Percentiles rank a stretch among this genome's conserved stretches.
These are phyloP conservation scores for Choloepus hoffmanni DNA, from an alignment of 2,113 vertebrate genomes.

Conservation along the genomic window DNA sequence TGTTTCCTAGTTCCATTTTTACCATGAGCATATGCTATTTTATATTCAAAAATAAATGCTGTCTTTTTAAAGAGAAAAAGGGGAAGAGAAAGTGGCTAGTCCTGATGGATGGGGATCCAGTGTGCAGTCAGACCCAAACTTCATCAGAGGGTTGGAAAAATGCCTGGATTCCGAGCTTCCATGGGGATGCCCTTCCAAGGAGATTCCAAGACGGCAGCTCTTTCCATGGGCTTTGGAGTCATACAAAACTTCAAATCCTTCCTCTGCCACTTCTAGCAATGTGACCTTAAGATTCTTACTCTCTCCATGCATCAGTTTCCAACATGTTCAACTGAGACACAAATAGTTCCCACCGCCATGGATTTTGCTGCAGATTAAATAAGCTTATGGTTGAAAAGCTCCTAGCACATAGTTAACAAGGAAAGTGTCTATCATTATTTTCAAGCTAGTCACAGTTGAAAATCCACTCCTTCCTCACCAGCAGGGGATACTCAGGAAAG, in stretches of 20 bases:
- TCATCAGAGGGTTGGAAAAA: neutral
- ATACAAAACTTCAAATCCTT: neutral
- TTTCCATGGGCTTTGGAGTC: neutral
- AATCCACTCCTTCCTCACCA: neutral
- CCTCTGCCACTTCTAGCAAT: neutral
- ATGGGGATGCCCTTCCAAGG: neutral
- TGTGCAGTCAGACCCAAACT: neutral
- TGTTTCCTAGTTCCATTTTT: conserved; percentile 44
- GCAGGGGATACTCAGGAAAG: neutral
- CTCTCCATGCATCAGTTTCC: neutral
- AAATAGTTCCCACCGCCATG: neutral
- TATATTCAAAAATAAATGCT: neutral
- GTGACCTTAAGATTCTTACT: neutral
- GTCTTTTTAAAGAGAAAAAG: neutral
- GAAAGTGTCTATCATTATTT: neutral
- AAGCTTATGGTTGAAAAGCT: conserved; percentile 2
- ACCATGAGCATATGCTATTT: conserved; percentile 24
- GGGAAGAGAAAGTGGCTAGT: neutral
- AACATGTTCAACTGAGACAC: neutral
- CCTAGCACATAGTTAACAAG: neutral
- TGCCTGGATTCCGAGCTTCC: neutral
- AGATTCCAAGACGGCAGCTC: neutral
- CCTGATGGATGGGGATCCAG: neutral
- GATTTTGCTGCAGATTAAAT: neutral
- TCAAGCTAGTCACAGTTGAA: neutral